Conservation (phyloP, 2,888 invertebrate species). For the Hartigia nigra region DNA sequence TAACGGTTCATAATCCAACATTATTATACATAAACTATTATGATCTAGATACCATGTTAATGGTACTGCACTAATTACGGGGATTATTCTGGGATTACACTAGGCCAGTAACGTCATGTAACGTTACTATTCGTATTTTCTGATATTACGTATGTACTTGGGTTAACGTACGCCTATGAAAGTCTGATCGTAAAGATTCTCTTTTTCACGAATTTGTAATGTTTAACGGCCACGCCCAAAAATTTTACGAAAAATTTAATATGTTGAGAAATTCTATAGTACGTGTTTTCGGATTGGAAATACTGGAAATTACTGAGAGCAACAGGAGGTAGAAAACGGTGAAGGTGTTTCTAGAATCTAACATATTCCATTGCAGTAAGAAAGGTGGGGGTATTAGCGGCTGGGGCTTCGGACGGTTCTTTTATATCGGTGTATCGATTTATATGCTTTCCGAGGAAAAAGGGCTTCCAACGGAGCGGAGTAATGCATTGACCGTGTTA, state of each 20-base stretch:
- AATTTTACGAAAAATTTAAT: not conserved
- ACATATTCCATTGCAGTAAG: not conserved
- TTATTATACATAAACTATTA: not conserved
- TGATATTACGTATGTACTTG: not conserved
- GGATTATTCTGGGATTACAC: not conserved
- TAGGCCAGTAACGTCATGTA: not conserved
- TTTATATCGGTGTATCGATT: slow-evolving; percentile 10
- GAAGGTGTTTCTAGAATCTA: not conserved
- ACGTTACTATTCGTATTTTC: not conserved
- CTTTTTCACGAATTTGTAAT: not conserved
- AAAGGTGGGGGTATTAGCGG: not conserved
- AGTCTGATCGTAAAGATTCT: not conserved
- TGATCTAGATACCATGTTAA: not conserved
- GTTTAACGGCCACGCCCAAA: not conserved
- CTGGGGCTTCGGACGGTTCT: slow-evolving; percentile 1
- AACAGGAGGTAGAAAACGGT: not conserved
- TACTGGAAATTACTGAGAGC: not conserved
- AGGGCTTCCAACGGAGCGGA: slow-evolving; percentile 36
- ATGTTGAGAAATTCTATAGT: not conserved
- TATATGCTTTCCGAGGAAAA: not conserved
- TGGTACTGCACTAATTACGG: not conserved
- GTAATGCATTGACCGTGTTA: slow-evolving; percentile 53
- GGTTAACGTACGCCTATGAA: not conserved
- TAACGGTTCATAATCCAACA: not conserved
- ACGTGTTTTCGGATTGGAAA: not conserved